Evolutionary conservation across 2,797 vertebrate species (phyloP), one percentile per base, ranked within the genome.

Genomic region (Diplodus sargus): DNA sequence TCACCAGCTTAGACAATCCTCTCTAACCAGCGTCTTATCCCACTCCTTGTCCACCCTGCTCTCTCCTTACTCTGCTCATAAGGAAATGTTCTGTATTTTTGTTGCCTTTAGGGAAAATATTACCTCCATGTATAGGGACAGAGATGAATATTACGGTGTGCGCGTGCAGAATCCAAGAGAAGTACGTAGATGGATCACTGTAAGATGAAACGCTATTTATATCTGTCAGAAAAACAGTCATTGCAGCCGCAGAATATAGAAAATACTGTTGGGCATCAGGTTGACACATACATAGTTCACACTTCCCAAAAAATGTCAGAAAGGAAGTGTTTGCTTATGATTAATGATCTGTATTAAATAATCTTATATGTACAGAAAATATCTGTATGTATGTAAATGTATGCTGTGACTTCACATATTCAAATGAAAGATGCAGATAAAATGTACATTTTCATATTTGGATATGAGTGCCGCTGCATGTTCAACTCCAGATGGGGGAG

Each of bases 1-100:
- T 85, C 66, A 76, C 79, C 72, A 71, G 75, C 71, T 82, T 69
- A 90, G 74, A 91, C 90, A 87, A 90, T 88, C 74, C 72, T 70
- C 80, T 80, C 69, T 72, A 87, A 78, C 68, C 67, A 81, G 85
- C 62, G 56, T 83, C 66, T 87, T 82, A 86, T 83, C 67, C 82
- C 20, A 81, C 51, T 49, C 66, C 80, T 81, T 87, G 89, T 92
- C 85, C 89, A 74, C 49, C 70, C 60, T 48, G 13, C 71, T 79
- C 53, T 58, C 39, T 66, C 13, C 47, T 43, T 48, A 25, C 60
- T 67, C 64, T 20, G 75, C 79, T 79, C 78, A 17, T 11, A 16
- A 68, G 5, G 39, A 70, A 54, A 43, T 25, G 17, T 66, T 61
- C 54, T 47, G 2, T 39, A 49, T 18, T 58, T 13, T 25, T 34